A percentile compares a stretch with the other conserved stretches of the same genome.
Conservation (phyloP, 2,888 invertebrate genomes). For the Ormyrus labotus region DNA sequence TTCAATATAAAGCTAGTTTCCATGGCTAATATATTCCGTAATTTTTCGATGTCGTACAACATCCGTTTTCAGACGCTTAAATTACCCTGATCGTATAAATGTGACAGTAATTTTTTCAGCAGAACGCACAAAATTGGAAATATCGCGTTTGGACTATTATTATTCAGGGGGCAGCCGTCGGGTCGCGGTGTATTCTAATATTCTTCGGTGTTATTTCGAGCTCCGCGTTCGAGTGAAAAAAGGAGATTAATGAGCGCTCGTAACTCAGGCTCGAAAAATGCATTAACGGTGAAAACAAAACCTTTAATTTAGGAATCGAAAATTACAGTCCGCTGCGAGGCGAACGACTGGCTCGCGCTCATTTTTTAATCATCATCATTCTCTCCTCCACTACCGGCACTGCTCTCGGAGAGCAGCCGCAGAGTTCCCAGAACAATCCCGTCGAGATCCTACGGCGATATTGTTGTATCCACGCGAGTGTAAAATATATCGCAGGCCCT, state of each 20-base stretch:
- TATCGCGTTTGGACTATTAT: too few species aligned
- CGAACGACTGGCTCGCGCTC: not conserved
- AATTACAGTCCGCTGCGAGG: slow-evolving; percentile 42
- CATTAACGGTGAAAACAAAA: slow-evolving; percentile 54
- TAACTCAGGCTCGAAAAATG: slow-evolving; percentile 47
- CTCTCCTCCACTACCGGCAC: not conserved
- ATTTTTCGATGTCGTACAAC: too few species aligned
- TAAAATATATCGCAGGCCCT: slow-evolving; percentile 39
- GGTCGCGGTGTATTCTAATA: too few species aligned
- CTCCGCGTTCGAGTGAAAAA: slow-evolving; percentile 40
- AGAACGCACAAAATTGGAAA: too few species aligned
- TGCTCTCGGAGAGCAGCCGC: not conserved
- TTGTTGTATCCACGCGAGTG: slow-evolving; percentile 42
- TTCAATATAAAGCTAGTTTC: too few species aligned
- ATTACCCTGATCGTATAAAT: too few species aligned
- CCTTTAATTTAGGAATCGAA: slow-evolving; percentile 54
- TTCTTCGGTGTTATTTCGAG: slow-evolving; percentile 23
- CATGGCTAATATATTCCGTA: too few species aligned
- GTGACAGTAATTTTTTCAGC: too few species aligned
- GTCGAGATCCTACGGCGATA: slow-evolving; percentile 35
- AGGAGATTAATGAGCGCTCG: slow-evolving; percentile 47
- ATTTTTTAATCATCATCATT: slow-evolving; percentile 53
- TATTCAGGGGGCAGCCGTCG: too few species aligned
- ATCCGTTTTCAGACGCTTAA: too few species aligned
- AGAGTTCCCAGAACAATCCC: slow-evolving; percentile 52